Percentiles rank a stretch among this genome's conserved stretches.
Evolutionary conservation across 37 sponge, comb jelly and placozoan genomes (phyloP).

Genomic region (Petrosia ficiformis): DNA sequence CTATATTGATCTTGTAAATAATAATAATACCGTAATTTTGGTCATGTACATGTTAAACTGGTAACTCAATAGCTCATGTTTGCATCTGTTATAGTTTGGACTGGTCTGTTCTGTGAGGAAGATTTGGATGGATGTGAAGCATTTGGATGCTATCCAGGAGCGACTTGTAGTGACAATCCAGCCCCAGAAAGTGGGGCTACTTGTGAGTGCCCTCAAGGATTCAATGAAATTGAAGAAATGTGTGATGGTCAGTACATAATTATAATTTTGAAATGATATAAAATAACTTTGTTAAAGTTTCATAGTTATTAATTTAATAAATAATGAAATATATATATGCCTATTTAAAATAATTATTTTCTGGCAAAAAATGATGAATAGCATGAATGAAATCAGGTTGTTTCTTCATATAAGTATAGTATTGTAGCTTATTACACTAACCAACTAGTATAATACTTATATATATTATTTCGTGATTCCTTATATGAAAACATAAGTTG

Average conservation of each 20-base stretch:
- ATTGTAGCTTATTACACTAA: no score
- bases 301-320: no score
- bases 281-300: no score
- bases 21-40: neutral
- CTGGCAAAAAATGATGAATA: no score
- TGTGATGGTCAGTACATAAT: slow-evolving; percentile 18
- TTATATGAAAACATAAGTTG: neutral
- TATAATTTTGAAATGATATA: no score
- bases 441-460: no score
- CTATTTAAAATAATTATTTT: no score
- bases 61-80: no score
- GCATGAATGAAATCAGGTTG: no score
- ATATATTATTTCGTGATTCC: no score
- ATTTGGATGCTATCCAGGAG: neutral
- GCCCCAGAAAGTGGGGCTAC: slow-evolving; percentile 12
- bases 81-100: slow-evolving; percentile 8
- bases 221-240: neutral
- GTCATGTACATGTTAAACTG: neutral
- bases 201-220: slow-evolving; percentile 22
- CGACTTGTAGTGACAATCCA: slow-evolving; percentile 7
- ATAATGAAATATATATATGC: no score
- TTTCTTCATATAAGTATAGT: no score
- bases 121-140: slow-evolving; percentile 34
- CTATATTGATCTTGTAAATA: neutral
- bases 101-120: slow-evolving; percentile 14